Evolutionary conservation across 2,113 vertebrate species (phyloP).

Genomic region (Gymnobelideus leadbeateri): DNA sequence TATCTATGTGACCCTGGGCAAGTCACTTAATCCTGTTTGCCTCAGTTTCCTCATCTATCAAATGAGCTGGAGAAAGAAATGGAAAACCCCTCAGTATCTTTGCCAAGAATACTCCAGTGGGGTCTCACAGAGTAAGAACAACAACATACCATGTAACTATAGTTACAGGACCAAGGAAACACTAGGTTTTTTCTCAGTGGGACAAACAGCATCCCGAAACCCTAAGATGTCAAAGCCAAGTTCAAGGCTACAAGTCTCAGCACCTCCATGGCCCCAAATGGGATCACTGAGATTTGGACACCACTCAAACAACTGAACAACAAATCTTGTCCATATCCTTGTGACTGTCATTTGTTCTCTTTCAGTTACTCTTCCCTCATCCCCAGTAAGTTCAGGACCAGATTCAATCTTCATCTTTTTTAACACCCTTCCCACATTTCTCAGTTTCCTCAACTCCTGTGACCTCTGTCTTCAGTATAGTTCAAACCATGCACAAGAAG

Average conservation of each 20-base stretch:
- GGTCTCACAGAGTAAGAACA: not conserved
- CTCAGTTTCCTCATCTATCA: not conserved
- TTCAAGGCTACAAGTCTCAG: not conserved
- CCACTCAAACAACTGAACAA: not conserved
- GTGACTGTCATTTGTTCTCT: not conserved
- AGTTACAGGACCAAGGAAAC: not conserved
- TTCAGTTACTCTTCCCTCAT: not conserved
- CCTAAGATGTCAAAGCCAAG: not conserved
- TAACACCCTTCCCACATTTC: not conserved
- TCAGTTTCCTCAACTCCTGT: not conserved
- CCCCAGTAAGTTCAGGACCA: not conserved
- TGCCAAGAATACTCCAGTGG: not conserved
- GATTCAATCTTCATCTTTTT: not conserved
- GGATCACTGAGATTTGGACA: too few relatives aligned
- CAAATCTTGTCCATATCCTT: not conserved
- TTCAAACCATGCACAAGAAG: not conserved
- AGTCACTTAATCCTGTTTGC: not conserved
- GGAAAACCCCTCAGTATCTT: too few relatives aligned
- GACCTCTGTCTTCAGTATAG: not conserved
- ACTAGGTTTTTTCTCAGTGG: not conserved
- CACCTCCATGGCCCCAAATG: not conserved
- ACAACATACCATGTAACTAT: not conserved
- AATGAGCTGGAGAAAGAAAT: not conserved
- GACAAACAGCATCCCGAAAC: not conserved
- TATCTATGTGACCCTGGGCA: not conserved